Percentiles rank a stretch among this genome's conserved stretches.
Evolutionary conservation across 2,888 invertebrate genomes (phyloP).

Genomic region (Merodon equestris): DNA sequence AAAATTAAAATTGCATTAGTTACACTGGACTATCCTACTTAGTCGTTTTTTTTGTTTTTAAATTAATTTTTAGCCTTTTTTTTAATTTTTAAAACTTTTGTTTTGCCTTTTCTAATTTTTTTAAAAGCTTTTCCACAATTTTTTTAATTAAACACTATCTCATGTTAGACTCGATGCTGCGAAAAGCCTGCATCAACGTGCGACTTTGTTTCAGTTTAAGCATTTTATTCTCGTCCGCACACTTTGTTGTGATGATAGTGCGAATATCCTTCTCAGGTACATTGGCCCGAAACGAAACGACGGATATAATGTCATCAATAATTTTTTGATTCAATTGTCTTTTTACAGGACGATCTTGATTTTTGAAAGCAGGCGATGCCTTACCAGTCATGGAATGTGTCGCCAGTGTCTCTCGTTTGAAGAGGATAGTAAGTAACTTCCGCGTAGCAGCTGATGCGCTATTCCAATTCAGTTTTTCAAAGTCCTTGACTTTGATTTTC

Average conservation of each 20-base stretch:
- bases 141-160: no score
- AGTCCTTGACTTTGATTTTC: slow-evolving; percentile 73
- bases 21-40: no score
- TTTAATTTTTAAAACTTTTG: no score
- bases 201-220: background rate
- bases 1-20: no score
- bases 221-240: background rate
- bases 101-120: no score
- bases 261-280: background rate
- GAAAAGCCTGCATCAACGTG: background rate
- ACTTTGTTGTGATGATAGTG: background rate
- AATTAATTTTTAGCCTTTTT: no score
- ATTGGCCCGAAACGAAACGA: background rate
- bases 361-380: slow-evolving; percentile 80
- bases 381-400: slow-evolving; percentile 82
- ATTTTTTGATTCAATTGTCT: slow-evolving; percentile 79
- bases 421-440: slow-evolving; percentile 80
- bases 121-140: no score
- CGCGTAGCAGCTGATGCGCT: slow-evolving; percentile 80
- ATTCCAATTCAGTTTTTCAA: slow-evolving; percentile 80
- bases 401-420: slow-evolving; percentile 81
- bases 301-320: slow-evolving; percentile 80
- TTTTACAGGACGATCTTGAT: slow-evolving; percentile 74
- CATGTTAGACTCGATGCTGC: no score
- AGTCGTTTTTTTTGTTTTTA: no score